Evolutionary conservation across 2,113 vertebrate genomes (phyloP).

Genomic region (Etia nguti): DNA sequence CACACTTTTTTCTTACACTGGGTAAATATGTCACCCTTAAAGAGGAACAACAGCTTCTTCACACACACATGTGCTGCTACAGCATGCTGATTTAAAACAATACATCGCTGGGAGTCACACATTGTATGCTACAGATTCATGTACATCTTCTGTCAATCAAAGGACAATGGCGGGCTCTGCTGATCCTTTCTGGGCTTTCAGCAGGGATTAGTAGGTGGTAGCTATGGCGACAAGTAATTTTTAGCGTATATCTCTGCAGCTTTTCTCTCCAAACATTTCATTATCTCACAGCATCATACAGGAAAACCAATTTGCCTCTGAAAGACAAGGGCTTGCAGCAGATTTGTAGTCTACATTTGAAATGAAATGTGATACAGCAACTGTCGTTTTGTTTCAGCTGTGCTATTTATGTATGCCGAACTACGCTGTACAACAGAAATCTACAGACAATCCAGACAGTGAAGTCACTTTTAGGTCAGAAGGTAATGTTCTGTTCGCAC

Average conservation of each 20-base stretch:
- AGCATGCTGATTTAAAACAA: neutral
- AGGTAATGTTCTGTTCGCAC: neutral
- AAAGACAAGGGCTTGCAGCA: neutral
- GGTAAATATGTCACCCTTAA: slow-evolving; percentile 13
- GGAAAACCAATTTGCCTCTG: slow-evolving; percentile 18
- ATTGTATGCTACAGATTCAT: neutral
- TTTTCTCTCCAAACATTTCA: slow-evolving; percentile 46
- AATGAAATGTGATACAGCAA: slow-evolving; percentile 9
- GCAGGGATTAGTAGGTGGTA: slow-evolving; percentile 52
- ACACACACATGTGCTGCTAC: neutral
- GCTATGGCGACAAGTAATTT: slow-evolving; percentile 70
- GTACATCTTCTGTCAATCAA: slow-evolving; percentile 45
- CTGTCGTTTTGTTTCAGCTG: neutral
- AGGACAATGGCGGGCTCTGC: neutral
- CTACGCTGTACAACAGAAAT: neutral
- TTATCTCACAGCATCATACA: slow-evolving; percentile 43
- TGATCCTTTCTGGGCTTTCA: slow-evolving; percentile 40
- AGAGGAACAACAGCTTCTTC: neutral
- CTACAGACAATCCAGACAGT: neutral
- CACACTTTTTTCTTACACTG: neutral
- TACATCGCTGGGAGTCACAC: neutral
- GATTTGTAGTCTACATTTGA: neutral
- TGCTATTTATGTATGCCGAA: neutral
- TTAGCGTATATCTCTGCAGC: slow-evolving; percentile 54
- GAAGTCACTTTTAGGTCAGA: neutral